A percentile compares a stretch with the other conserved stretches of the same genome.
Evolutionary conservation across 2,888 invertebrate genomes (phyloP).

Genomic region (Nomada goodeniana): DNA sequence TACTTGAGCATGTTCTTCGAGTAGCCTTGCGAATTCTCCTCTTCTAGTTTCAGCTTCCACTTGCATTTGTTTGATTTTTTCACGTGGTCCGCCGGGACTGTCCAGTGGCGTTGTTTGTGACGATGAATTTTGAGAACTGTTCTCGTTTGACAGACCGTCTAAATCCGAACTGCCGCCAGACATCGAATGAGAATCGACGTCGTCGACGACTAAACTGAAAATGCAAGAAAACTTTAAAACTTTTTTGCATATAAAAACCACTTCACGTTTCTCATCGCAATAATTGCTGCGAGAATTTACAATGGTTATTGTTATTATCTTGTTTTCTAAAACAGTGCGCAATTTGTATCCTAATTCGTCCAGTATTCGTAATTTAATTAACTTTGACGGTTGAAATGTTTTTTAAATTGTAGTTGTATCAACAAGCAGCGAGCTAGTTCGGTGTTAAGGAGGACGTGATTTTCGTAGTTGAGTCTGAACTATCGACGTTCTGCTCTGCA

Average conservation of each 20-base stretch:
- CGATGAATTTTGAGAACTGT: slow-evolving; percentile 73
- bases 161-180: slow-evolving; percentile 71
- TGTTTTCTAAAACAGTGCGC: too few relatives aligned
- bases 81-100: slow-evolving; percentile 76
- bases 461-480: slow-evolving; percentile 51
- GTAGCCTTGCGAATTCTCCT: slow-evolving; percentile 82
- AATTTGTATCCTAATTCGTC: too few relatives aligned
- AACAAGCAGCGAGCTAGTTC: neutral
- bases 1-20: slow-evolving; percentile 84
- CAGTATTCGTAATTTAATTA: too few relatives aligned
- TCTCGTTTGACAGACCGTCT: slow-evolving; percentile 74
- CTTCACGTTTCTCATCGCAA: too few relatives aligned
- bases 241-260: too few relatives aligned
- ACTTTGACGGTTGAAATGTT: neutral
- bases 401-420: neutral
- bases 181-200: slow-evolving; percentile 78
- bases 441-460: slow-evolving; percentile 37
- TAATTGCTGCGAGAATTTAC: too few relatives aligned
- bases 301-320: too few relatives aligned
- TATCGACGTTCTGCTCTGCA: slow-evolving; percentile 68
- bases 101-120: slow-evolving; percentile 75
- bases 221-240: neutral
- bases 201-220: slow-evolving; percentile 78
- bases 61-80: slow-evolving; percentile 80
- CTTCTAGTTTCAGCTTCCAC: slow-evolving; percentile 83